phyloP scores from a whole-genome alignment of 1,140 invertebrate species.

The Eumeta japonica region DNA sequence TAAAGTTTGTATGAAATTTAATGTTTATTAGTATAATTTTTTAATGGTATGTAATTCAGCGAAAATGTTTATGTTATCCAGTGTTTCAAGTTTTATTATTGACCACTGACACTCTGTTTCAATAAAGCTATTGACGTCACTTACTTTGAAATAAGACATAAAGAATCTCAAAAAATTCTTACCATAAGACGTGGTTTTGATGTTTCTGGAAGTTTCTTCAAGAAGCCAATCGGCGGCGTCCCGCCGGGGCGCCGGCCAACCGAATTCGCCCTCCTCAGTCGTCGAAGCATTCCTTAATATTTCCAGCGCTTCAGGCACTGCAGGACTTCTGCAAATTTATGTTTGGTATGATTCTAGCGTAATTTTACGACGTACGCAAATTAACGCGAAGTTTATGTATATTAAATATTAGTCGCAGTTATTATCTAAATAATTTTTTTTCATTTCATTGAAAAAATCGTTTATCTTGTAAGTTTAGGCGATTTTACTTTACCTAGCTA shows the following conservation, averaged over 20 bases:
- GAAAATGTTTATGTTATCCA: no score
- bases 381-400: background rate
- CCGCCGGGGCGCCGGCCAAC: slow-evolving; percentile 60
- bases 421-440: background rate
- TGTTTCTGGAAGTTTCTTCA: slow-evolving; percentile 55
- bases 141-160: no score
- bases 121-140: no score
- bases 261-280: slow-evolving; percentile 65
- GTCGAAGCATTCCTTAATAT: slow-evolving; percentile 61
- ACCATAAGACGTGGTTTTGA: slow-evolving; percentile 49
- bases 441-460: background rate
- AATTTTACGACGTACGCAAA: background rate
- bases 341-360: background rate
- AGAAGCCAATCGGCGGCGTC: slow-evolving; percentile 62
- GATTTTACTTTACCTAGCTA: slow-evolving; percentile 39
- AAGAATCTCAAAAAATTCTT: no score
- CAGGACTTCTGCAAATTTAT: slow-evolving; percentile 46
- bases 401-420: background rate
- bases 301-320: slow-evolving; percentile 55
- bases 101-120: no score
- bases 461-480: background rate
- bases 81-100: no score
- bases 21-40: no score
- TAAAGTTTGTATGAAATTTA: no score
- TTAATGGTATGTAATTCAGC: no score